phyloP scores from a whole-genome alignment of 2,113 vertebrate genomes.

The Collichthys lucidus region DNA sequence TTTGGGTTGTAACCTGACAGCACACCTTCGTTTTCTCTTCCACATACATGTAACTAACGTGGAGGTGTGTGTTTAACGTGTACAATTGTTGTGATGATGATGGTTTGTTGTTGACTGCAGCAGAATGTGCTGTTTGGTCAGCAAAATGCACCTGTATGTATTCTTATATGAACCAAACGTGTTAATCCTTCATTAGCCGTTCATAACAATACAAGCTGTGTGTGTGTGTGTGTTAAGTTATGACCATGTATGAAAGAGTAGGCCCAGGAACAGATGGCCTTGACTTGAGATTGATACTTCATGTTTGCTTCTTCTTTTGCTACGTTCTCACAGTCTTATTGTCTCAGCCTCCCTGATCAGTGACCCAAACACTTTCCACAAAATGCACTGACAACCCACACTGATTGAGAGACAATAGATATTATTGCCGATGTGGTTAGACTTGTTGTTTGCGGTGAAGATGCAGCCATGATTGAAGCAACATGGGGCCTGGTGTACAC shows the following conservation, averaged over 20 bases:
- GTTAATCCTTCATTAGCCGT: too few relatives aligned
- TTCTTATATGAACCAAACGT: too few relatives aligned
- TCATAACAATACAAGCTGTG: too few relatives aligned
- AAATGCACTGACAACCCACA: neutral
- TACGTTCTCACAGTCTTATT: neutral
- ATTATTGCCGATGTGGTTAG: slow-evolving; percentile 19
- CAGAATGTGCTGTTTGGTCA: too few relatives aligned
- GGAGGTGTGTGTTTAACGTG: neutral
- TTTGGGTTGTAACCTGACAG: neutral
- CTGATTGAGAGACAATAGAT: slow-evolving; percentile 36
- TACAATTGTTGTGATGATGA: neutral
- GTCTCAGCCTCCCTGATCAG: slow-evolving; percentile 12
- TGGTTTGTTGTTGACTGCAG: neutral
- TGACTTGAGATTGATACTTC: neutral
- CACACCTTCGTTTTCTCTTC: too few relatives aligned
- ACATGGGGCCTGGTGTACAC: slow-evolving; percentile 7
- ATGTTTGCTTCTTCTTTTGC: neutral
- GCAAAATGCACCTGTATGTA: too few relatives aligned
- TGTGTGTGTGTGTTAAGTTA: neutral
- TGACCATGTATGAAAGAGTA: neutral
- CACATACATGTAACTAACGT: neutral
- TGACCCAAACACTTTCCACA: slow-evolving; percentile 2
- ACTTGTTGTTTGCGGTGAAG: slow-evolving; percentile 1
- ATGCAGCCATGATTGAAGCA: slow-evolving; percentile 14
- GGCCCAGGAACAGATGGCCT: neutral